These are phyloP conservation scores for Dasypus novemcinctus DNA, from an alignment of 2,113 vertebrate genomes.

Conservation along the genomic window DNA sequence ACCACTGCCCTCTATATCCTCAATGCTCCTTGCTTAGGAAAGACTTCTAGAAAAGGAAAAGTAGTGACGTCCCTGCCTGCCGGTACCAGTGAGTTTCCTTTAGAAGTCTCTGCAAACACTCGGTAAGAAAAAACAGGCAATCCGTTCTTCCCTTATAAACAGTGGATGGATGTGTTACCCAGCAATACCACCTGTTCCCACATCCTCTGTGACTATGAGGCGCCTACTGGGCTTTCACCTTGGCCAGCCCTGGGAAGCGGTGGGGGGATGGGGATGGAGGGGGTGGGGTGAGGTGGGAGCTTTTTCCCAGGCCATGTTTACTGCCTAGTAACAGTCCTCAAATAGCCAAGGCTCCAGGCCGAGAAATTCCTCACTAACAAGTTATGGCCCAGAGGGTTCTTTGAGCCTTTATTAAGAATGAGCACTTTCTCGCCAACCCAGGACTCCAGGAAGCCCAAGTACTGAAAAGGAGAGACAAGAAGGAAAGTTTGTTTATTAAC, in stretches of 20 bases:
- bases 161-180: not conserved
- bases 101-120: not conserved
- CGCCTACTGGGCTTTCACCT: not conserved
- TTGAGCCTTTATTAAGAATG: not conserved
- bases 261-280: not conserved
- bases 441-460: constrained; percentile 24
- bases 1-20: not conserved
- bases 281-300: not conserved
- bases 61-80: not conserved
- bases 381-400: not conserved
- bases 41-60: not conserved
- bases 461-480: not conserved
- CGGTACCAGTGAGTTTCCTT: not conserved
- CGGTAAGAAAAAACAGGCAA: not conserved
- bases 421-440: not conserved
- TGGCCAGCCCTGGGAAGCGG: constrained; percentile 22
- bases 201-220: not conserved
- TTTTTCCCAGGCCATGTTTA: constrained; percentile 10
- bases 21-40: not conserved
- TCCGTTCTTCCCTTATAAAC: constrained; percentile 2
- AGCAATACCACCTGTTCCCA: not conserved
- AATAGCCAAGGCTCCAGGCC: not conserved
- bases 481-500: constrained; percentile 65
- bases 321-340: constrained; percentile 3
- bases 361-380: constrained; percentile 54